Base-by-base conservation (phyloP, 2,113 vertebrate genomes). In the Vulpes ferrilata region DNA sequence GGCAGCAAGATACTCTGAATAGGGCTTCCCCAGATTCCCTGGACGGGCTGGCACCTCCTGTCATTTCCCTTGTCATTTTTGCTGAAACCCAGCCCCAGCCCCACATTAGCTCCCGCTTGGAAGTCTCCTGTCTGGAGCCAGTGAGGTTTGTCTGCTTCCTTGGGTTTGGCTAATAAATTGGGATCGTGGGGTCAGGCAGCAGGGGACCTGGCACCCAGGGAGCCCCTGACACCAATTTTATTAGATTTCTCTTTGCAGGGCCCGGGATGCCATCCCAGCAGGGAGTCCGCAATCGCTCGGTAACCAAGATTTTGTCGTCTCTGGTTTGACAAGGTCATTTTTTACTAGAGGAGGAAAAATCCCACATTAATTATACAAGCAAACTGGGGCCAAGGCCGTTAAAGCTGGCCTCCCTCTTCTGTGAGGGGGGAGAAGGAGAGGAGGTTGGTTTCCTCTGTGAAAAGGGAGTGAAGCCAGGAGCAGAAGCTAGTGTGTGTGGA, bases 261-360 rank as follows among this genome's bases (percentile, higher is more conserved):
- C 98, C 97, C 0, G 4, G 97, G 98, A 99, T 99, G 98, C 99
- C 98, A 99, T 98, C 99, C 98, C 99, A 98, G 98, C 97, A 98
- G 98, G 98, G 98, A 98, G 96, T 94, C 98, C 95, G 97, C 98
- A 98, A 98, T 98, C 97, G 80, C 98, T 99, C 99, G 97, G 98
- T 99, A 99, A 99, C 99, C 99, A 98, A 99, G 98, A 98, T 99
- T 99, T 99, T 99, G 98, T 98, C 98, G 95, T 99, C 99, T 99
- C 99, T 98, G 90, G 98, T 98, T 99, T 99, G 99, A 99, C 99
- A 99, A 99, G 99, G 99, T 99, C 98, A 99, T 99, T 99, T 99
- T 99, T 99, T 99, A 99, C 98, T 98, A 98, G 98, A 98, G 98
- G 97, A 98, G 97, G 98, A 98, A 98, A 98, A 98, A 98, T 98